A percentile compares a stretch with the other conserved stretches of the same genome.
Evolutionary conservation across 2,888 invertebrate genomes (phyloP).

Genomic region (Odontocolon sp.): DNA sequence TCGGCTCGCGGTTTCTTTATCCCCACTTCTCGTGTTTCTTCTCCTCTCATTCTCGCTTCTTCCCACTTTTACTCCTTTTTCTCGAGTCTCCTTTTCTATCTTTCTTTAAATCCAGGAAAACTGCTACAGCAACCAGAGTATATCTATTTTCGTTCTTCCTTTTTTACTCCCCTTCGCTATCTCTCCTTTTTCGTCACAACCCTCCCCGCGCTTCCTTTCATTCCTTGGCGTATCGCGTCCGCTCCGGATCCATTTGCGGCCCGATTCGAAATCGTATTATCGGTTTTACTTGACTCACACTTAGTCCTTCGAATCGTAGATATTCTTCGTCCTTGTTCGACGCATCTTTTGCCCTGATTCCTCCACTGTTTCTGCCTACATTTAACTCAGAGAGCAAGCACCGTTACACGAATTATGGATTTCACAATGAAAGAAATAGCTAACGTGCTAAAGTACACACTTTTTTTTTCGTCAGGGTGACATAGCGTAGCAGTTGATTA

Average conservation of each 20-base stretch:
- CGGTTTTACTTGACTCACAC: slow-evolving; percentile 42
- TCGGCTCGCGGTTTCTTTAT: slow-evolving; percentile 31
- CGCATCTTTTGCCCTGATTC: neutral
- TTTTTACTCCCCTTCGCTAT: too few relatives aligned
- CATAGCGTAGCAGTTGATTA: too few relatives aligned
- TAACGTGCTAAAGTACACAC: too few relatives aligned
- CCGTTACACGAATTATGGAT: too few relatives aligned
- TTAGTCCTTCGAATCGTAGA: neutral
- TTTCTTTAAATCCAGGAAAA: too few relatives aligned
- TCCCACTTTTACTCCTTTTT: neutral
- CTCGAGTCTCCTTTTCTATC: neutral
- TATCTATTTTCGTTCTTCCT: too few relatives aligned
- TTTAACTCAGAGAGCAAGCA: too few relatives aligned
- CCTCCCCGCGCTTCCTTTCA: too few relatives aligned
- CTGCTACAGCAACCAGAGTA: too few relatives aligned
- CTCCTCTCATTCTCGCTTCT: neutral
- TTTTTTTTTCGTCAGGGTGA: too few relatives aligned
- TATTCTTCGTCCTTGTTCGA: slow-evolving; percentile 7
- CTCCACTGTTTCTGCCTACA: too few relatives aligned
- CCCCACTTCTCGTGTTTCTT: slow-evolving; percentile 14
- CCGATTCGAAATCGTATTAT: slow-evolving; percentile 52
- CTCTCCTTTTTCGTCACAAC: neutral
- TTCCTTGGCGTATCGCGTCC: slow-evolving; percentile 22
- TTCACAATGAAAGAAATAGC: too few relatives aligned
- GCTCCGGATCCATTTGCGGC: slow-evolving; percentile 36